Evolutionary conservation across 1,140 invertebrate genomes (phyloP), one percentile per base, ranked within the genome.

Genomic region (Dreissena polymorpha): DNA sequence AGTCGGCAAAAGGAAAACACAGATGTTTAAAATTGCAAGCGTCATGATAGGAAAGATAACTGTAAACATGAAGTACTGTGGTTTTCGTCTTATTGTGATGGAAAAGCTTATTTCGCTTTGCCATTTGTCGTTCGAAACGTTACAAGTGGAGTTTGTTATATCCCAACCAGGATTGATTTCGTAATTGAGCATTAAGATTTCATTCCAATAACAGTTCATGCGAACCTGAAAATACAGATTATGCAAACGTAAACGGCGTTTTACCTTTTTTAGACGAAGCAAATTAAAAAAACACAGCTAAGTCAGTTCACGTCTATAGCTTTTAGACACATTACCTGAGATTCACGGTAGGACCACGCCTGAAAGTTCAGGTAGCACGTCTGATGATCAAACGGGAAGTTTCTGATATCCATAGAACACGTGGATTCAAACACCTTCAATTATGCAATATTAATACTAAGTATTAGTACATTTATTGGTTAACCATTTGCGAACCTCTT

Each of bases 1-100:
- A 39, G 67, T 60, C 2, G 79, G 79, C 53, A 81, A 27, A 12
- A 73, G 10, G 29, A 81, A 81, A 0, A 81, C 71, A 39, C 49
- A 82, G 13, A 78, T 12, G 14, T 78, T 69, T 25, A 78, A 29
- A 25, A 68, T 23, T 16, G 75, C n/a, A 21, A 78, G 57, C 14
- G 69, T 0, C n/a, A 68, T 50, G 21, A 68, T 57, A 13, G 75
- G 75, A 25, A 78, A 18, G 12, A 78, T 49, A 12, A 78, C 39
- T 21, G 27, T 78, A 0, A 78, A 7, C 29, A 78, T 27, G 12
- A 60, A 16, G 65, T 55, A 78, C 23, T 68, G 29, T 23, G 75
- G 10, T 69, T 78, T 78, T 25, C 75, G 49, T 64, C 73, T 73
- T 10, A 82, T 14, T 16, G 49, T 65, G 16, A 82, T 57, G 6